Base-by-base conservation (phyloP, 1,140 invertebrate genomes). In the Tyrophagus putrescentiae region DNA sequence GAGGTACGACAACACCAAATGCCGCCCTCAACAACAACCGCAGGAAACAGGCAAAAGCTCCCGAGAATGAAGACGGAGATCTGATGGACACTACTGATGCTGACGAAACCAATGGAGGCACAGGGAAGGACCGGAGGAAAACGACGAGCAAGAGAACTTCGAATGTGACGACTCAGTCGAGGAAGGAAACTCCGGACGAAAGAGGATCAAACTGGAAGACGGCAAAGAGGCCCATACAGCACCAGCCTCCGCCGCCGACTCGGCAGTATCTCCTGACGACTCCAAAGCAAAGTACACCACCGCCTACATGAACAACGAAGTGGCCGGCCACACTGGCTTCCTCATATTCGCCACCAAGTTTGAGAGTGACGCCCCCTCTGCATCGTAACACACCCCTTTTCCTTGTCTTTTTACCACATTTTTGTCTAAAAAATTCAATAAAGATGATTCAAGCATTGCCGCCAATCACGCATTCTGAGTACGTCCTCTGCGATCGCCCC, bases 241-340 rank as follows among this genome's bases (percentile, higher is more conserved):
- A n/a, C n/a, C n/a, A n/a, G n/a, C n/a, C n/a, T n/a, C n/a, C n/a
- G n/a, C n/a, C n/a, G n/a, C n/a, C n/a, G n/a, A n/a, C n/a, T n/a
- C n/a, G 36, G 36, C 13, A 39, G 36, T 13, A 39, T 13, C 36
- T 13, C 23, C 18, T 34, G 52, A 54, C 5, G 25, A 54, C 36
- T 2, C 9, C n/a, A 2, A 3, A 13, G 25, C 18, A n/a, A 42
- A 59, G 31, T 59, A 59, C 34, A 21, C n/a, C 6, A 25, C 34
- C 11, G 16, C 36, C 25, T 59, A 59, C 50, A 42, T 44, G 57
- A 41, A 29, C n/a, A 80, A 83, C 27, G 77, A 77, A 61, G 79
- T 82, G 69, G 82, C 88, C 11, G 91, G 91, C 0, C 92, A 97
- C 73, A 95, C 91, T 28, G 92, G 92, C 7, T 97, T 87, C 74